phyloP scores from a whole-genome alignment of 2,113 vertebrate genomes.

The Menura novaehollandiae region DNA sequence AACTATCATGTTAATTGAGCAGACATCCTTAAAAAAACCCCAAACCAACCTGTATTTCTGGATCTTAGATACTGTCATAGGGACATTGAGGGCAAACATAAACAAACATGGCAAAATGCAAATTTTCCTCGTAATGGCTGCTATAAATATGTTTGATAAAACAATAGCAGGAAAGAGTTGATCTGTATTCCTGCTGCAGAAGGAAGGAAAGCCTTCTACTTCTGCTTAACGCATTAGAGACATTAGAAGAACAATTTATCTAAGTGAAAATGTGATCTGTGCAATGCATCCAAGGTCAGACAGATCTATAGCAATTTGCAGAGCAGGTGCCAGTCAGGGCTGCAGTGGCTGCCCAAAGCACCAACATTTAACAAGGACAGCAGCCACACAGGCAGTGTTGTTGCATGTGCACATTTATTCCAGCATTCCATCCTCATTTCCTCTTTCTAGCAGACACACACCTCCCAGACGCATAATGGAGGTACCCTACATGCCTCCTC shows the following conservation, averaged over 20 bases:
- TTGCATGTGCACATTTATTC: not conserved
- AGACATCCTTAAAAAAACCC: not conserved
- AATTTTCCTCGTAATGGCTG: conserved; percentile 2
- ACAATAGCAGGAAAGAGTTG: conserved; percentile 71
- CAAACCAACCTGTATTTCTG: not conserved
- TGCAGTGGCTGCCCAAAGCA: not conserved
- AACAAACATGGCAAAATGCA: not conserved
- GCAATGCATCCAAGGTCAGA: not conserved
- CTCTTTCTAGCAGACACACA: not conserved
- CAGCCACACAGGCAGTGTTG: not conserved
- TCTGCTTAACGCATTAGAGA: not conserved
- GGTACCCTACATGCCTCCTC: not conserved
- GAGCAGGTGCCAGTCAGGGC: not conserved
- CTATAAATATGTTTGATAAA: conserved; percentile 46
- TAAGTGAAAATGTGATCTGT: not conserved
- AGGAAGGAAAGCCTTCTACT: conserved; percentile 46
- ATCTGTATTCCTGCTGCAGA: not conserved
- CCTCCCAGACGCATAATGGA: not conserved
- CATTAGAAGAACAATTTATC: not conserved
- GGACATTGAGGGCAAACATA: not conserved
- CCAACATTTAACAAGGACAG: not conserved
- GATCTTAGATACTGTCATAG: not conserved
- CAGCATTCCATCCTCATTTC: not conserved
- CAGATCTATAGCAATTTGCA: not conserved
- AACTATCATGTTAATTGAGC: not conserved